phyloP scores from a whole-genome alignment of 2,888 invertebrate species.

The Hypselothyrea guttata region DNA sequence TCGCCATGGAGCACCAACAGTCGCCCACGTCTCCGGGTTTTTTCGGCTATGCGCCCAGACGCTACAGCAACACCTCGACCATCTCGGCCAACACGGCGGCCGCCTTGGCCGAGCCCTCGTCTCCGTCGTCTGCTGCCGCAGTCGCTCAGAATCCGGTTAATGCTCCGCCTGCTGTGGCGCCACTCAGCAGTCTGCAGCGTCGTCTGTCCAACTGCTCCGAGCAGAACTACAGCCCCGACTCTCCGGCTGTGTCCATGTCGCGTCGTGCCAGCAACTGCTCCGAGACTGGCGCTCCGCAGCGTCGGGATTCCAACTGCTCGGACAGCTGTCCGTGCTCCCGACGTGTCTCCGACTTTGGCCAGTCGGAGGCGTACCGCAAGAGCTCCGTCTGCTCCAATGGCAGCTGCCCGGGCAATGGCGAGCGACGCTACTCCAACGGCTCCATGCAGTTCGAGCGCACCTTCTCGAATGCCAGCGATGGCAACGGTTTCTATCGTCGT shows the following conservation, averaged over 20 bases:
- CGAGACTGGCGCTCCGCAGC: conserved; percentile 71
- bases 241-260: conserved; percentile 53
- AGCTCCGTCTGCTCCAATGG: conserved; percentile 82
- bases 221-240: conserved; percentile 72
- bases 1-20: conserved; percentile 43
- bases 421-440: conserved; percentile 84
- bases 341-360: conserved; percentile 80
- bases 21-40: conserved; percentile 62
- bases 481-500: conserved; percentile 75
- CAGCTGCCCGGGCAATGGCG: conserved; percentile 76
- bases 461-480: conserved; percentile 79
- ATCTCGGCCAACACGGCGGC: conserved; percentile 72
- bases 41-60: conserved; percentile 83
- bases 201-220: conserved; percentile 82
- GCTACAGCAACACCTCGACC: conserved; percentile 87
- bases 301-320: conserved; percentile 81
- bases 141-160: no score
- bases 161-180: conserved; percentile 16
- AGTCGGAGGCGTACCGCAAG: conserved; percentile 77
- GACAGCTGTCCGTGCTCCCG: conserved; percentile 81
- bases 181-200: conserved; percentile 62
- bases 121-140: conserved; percentile 41
- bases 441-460: conserved; percentile 80
- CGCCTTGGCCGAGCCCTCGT: conserved; percentile 48
- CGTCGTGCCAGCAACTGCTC: conserved; percentile 82